These are phyloP conservation scores for Rhea americana DNA, from an alignment of 2,113 vertebrate genomes.

Conservation along the genomic window DNA sequence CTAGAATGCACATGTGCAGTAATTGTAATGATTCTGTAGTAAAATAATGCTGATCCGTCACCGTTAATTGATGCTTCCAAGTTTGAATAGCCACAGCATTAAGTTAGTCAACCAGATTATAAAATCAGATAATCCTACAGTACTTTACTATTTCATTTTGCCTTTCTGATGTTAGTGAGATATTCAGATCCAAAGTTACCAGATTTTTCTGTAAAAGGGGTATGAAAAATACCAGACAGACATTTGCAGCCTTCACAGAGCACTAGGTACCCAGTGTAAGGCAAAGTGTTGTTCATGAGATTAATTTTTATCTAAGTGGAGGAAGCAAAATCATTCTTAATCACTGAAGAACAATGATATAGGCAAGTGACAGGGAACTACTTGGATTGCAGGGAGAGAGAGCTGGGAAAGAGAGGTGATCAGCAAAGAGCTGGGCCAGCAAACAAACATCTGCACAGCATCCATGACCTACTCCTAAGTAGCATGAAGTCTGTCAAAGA, in stretches of 20 bases:
- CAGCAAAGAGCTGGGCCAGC: background rate
- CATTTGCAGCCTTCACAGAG: background rate
- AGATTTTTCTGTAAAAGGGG: background rate
- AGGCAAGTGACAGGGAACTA: background rate
- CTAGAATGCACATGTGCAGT: background rate
- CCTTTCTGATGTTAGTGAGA: background rate
- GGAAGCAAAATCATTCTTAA: background rate
- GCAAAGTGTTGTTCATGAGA: background rate
- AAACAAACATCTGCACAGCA: background rate
- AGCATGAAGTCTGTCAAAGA: no score
- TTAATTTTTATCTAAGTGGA: background rate
- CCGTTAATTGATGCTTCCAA: background rate
- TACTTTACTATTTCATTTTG: background rate
- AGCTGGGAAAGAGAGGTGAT: background rate
- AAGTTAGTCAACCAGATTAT: background rate
- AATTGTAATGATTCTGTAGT: background rate
- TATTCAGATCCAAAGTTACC: background rate
- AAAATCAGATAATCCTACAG: accelerated
- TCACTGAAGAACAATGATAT: background rate
- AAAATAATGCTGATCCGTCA: background rate
- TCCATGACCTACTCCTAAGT: background rate
- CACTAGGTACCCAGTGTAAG: background rate
- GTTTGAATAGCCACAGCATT: background rate
- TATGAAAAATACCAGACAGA: background rate
- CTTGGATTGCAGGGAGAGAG: background rate